Percentiles rank a stretch among this genome's conserved stretches.
Evolutionary conservation across 2,888 invertebrate genomes (phyloP).

Genomic region (Lasioglossum calceatum): DNA sequence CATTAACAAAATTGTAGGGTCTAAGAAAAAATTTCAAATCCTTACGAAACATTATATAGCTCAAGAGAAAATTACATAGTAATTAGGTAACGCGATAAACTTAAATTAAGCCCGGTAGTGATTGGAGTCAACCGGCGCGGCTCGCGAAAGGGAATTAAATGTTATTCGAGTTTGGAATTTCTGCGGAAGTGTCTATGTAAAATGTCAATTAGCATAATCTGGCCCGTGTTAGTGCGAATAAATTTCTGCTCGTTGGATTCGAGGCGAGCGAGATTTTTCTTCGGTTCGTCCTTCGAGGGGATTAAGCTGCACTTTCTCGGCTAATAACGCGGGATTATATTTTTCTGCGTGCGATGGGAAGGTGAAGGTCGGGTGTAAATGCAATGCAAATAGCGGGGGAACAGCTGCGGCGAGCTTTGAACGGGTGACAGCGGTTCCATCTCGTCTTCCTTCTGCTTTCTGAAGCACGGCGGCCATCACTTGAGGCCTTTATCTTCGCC

Average conservation of each 20-base stretch:
- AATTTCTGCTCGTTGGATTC: background rate
- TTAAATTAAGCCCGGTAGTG: background rate
- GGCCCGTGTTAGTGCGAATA: background rate
- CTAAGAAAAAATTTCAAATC: too few species aligned
- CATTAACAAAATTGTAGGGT: too few species aligned
- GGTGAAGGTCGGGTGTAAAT: conserved; percentile 66
- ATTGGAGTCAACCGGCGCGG: background rate
- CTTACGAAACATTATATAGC: too few species aligned
- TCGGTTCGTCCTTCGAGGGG: background rate
- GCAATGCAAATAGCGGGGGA: conserved; percentile 61
- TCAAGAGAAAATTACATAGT: too few species aligned
- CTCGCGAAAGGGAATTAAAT: background rate
- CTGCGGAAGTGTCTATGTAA: background rate
- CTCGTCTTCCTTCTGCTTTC: background rate
- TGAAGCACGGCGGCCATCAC: background rate
- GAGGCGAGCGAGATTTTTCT: background rate
- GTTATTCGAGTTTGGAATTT: background rate
- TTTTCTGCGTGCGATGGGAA: conserved; percentile 20
- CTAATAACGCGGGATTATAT: conserved; percentile 29
- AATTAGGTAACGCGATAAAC: background rate
- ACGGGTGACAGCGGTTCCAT: conserved; percentile 39
- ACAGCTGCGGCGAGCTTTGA: conserved; percentile 61
- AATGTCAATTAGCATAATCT: background rate
- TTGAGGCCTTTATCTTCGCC: conserved; percentile 19
- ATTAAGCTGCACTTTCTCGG: conserved; percentile 5